Conservation (phyloP, 2,797 vertebrate species). For the Parambassis ranga region DNA sequence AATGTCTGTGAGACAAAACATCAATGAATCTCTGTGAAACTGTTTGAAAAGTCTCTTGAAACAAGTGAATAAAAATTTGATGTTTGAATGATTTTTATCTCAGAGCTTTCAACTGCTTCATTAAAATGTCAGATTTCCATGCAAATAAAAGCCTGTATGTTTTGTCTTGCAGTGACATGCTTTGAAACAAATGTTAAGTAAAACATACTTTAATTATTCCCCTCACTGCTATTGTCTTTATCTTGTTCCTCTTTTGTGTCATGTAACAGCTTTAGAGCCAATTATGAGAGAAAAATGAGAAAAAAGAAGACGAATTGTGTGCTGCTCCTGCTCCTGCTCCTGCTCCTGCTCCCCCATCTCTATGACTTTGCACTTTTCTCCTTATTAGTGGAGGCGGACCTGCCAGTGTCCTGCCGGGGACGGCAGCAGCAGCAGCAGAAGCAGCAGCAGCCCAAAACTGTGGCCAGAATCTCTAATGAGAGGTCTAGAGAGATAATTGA, state of each 20-base stretch:
- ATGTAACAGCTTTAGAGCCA: constrained; percentile 2
- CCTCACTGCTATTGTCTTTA: neutral
- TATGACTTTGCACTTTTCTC: constrained; percentile 78
- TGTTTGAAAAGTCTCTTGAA: neutral
- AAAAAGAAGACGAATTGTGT: constrained; percentile 8
- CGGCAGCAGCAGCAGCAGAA: constrained; percentile 31
- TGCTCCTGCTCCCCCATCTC: constrained; percentile 10
- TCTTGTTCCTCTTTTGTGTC: neutral
- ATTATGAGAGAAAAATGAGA: constrained; percentile 22
- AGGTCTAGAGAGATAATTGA: constrained; percentile 60
- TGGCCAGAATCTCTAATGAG: constrained; percentile 75
- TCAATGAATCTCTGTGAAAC: neutral
- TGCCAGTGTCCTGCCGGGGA: constrained; percentile 51
- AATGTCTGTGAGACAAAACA: constrained; percentile 1
- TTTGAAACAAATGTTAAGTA: neutral
- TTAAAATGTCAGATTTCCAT: too few species aligned
- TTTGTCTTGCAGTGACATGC: neutral
- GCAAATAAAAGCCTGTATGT: too few species aligned
- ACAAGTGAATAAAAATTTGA: neutral
- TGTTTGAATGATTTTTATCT: too few species aligned
- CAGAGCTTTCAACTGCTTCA: too few species aligned
- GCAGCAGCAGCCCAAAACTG: constrained; percentile 41
- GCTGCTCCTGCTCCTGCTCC: constrained; percentile 5
- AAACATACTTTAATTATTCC: neutral
- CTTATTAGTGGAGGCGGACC: constrained; percentile 56